These are phyloP conservation scores for Madoqua kirkii DNA, from an alignment of 2,113 vertebrate genomes.

Conservation along the genomic window DNA sequence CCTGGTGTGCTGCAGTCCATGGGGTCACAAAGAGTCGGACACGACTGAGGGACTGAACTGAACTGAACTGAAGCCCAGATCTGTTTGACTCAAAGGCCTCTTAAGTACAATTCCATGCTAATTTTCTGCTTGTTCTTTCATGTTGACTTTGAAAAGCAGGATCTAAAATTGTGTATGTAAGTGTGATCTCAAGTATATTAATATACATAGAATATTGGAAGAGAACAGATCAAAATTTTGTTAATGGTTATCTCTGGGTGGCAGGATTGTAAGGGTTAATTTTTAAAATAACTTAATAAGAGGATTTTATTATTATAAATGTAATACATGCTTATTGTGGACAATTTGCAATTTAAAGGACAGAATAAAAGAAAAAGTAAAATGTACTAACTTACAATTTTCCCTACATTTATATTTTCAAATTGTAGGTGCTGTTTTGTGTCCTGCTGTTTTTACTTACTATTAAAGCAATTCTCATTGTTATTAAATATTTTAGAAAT, in stretches of 20 bases:
- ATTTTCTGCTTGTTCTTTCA: not conserved
- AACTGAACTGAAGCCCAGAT: not conserved
- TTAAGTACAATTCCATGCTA: not conserved
- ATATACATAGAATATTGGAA: not conserved
- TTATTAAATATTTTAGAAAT: constrained; percentile 18
- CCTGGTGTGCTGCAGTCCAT: not conserved
- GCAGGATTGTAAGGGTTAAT: not conserved
- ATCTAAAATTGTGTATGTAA: not conserved
- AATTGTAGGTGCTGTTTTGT: not conserved
- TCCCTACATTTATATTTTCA: not conserved
- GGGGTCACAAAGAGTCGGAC: not conserved
- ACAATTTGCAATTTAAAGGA: not conserved
- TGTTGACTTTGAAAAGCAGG: not conserved
- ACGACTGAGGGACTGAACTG: not conserved
- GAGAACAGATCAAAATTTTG: not conserved
- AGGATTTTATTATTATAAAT: not conserved
- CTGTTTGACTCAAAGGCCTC: not conserved
- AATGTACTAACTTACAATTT: not conserved
- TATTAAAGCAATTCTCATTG: not conserved
- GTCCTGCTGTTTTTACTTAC: constrained; percentile 20
- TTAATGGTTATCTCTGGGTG: not conserved
- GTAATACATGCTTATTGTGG: not conserved
- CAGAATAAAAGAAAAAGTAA: not conserved
- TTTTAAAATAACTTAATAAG: not conserved
- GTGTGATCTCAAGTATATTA: not conserved